Evolutionary conservation across 2,797 vertebrate genomes (phyloP).

Genomic region (Bradypus variegatus): DNA sequence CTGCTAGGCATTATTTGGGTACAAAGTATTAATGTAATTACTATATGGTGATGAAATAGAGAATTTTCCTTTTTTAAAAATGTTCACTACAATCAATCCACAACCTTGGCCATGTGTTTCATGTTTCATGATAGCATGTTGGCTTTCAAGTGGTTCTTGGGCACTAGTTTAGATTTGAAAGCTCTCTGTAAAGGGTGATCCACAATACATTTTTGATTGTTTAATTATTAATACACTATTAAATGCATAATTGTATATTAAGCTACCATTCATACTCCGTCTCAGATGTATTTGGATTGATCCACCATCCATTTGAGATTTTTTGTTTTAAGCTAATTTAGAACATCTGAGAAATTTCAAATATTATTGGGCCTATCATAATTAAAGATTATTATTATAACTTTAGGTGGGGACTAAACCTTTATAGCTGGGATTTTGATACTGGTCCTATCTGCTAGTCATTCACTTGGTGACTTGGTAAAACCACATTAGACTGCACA

Average conservation of each 20-base stretch:
- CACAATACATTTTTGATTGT: slow-evolving; percentile 14
- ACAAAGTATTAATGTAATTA: neutral
- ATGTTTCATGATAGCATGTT: neutral
- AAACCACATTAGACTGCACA: neutral
- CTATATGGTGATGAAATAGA: neutral
- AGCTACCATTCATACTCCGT: slow-evolving; percentile 38
- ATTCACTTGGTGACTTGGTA: neutral
- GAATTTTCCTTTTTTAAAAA: neutral
- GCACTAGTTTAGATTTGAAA: neutral
- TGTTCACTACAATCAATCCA: neutral
- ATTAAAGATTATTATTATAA: neutral
- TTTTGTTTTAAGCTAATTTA: neutral
- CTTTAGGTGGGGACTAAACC: neutral
- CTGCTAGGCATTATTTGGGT: neutral
- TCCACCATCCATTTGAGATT: slow-evolving; percentile 52
- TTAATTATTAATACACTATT: slow-evolving; percentile 54
- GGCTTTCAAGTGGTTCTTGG: neutral
- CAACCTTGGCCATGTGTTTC: neutral
- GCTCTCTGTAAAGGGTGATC: neutral
- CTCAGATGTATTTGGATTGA: slow-evolving; percentile 60
- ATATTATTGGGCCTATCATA: neutral
- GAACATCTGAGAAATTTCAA: slow-evolving; percentile 30
- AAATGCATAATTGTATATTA: slow-evolving; percentile 46
- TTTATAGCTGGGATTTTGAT: neutral
- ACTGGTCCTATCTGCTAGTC: neutral